Percentiles rank a stretch among this genome's conserved stretches.
Evolutionary conservation across 1,140 invertebrate species (phyloP).

Genomic region (Himalopsyche phryganea): DNA sequence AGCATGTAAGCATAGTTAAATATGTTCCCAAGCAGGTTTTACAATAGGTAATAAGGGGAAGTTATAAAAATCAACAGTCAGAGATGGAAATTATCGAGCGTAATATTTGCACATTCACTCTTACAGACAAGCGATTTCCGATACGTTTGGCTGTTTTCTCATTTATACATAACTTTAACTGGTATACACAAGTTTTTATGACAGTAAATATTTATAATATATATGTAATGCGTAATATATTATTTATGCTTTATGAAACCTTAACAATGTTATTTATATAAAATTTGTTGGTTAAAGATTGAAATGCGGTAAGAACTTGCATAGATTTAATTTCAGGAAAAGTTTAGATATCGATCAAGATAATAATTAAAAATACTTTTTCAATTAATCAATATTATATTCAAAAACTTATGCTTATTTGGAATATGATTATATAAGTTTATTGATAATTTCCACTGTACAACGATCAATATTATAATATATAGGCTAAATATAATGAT

Average conservation of each 20-base stretch:
- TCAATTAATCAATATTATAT: conserved; percentile 29
- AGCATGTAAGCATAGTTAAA: too few relatives aligned
- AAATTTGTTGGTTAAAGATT: conserved; percentile 27
- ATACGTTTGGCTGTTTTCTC: conserved; percentile 7
- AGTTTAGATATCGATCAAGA: conserved; percentile 27
- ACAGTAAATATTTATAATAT: conserved; percentile 12
- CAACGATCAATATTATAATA: conserved; percentile 24
- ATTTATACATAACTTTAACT: conserved; percentile 18
- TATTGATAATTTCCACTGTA: conserved; percentile 26
- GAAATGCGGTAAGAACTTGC: conserved; percentile 18
- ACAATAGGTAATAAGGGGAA: too few relatives aligned
- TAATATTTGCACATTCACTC: background rate
- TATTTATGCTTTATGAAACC: conserved; percentile 16
- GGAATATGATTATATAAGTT: conserved; percentile 27
- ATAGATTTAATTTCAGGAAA: conserved; percentile 30
- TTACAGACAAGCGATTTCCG: conserved; percentile 3
- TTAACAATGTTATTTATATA: conserved; percentile 23
- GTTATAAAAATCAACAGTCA: too few relatives aligned
- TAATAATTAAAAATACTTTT: conserved; percentile 31
- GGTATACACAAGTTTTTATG: conserved; percentile 26
- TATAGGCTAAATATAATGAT: background rate
- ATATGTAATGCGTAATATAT: conserved; percentile 7
- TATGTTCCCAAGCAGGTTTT: too few relatives aligned
- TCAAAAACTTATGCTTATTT: conserved; percentile 31
- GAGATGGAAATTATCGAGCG: too few relatives aligned